Base-by-base conservation (phyloP, 1,140 invertebrate species). In the Solenopsis fugax region DNA sequence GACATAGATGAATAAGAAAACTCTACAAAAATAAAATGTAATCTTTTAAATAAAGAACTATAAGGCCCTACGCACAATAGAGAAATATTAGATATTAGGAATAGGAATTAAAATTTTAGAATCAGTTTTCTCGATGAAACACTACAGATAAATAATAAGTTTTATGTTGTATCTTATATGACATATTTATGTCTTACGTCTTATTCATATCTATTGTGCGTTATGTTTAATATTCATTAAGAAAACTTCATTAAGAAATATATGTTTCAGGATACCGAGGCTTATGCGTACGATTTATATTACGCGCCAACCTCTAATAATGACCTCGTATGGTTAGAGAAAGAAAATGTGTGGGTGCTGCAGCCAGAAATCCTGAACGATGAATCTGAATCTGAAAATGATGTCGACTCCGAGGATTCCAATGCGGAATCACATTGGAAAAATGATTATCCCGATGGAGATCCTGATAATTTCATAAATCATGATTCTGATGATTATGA, bases 381-480 rank as follows among this genome's bases (percentile, higher is more conserved):
- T 9, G 41, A 7, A 45, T 3, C 0, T 13, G 54, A 56, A n/a
- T 54, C n/a, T n/a, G 75, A 87, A 24, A 89, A 92, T 24, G 92
- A 93, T 9, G 89, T 93, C 16, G 91, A 93, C 10, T 95, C 96
- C 18, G 95, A 96, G 29, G 96, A 96, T 89, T 96, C 95, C 6
- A 96, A 96, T 93, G 93, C 95, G 41, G 96, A 96, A 88, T 95
- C 95, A 18, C 95, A 96, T 86, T 95, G 94, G 90, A 92, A 91
- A 82, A 96, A 96, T 54, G 96, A 96, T 86, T 96, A 96, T 90
- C 96, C 96, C 4, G 96, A 96, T 89, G 95, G 34, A 0, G 72
- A 73, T 13, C 34, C 95, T 12, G 95, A 95, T 54, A 71, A 93
- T 64, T 92, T 92, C 10, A 78, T 54, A 82, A 94, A 93, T 34